A percentile compares a stretch with the other conserved stretches of the same genome.
These are phyloP conservation scores for Netelia fuscicornis DNA, from an alignment of 2,888 invertebrate genomes.

Conservation along the genomic window DNA sequence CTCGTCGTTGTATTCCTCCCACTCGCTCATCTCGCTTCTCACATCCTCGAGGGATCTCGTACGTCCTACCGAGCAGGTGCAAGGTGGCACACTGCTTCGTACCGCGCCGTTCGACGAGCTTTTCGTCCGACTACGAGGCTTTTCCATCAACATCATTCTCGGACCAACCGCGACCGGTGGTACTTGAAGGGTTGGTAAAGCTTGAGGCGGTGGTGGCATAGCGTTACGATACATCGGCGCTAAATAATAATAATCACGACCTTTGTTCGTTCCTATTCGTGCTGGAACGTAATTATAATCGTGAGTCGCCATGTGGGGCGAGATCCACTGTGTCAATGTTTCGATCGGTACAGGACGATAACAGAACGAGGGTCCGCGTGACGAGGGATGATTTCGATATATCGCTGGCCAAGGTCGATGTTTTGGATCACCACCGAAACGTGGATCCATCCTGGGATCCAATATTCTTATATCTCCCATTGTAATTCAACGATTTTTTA, in stretches of 20 bases:
- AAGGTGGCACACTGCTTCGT: slow-evolving; percentile 82
- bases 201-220: slow-evolving; percentile 86
- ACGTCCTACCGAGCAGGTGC: slow-evolving; percentile 87
- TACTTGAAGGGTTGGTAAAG: slow-evolving; percentile 70
- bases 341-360: slow-evolving; percentile 85
- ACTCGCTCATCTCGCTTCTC: slow-evolving; percentile 88
- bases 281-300: slow-evolving; percentile 86
- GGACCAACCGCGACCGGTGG: slow-evolving; percentile 77
- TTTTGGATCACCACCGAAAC: slow-evolving; percentile 85
- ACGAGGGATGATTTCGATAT: slow-evolving; percentile 84
- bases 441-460: slow-evolving; percentile 87
- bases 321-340: slow-evolving; percentile 86
- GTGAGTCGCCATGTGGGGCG: slow-evolving; percentile 86
- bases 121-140: slow-evolving; percentile 77
- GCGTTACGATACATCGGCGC: slow-evolving; percentile 90
- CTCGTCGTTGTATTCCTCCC: slow-evolving; percentile 88
- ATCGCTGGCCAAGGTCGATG: slow-evolving; percentile 89
- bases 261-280: slow-evolving; percentile 84
- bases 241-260: slow-evolving; percentile 88
- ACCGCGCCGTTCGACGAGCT: slow-evolving; percentile 76
- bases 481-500: slow-evolving; percentile 43
- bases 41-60: slow-evolving; percentile 91
- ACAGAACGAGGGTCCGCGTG: slow-evolving; percentile 81
- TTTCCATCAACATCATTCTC: slow-evolving; percentile 81
- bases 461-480: slow-evolving; percentile 88